Conservation (phyloP, 2,797 vertebrate species). For the Chelmon rostratus region DNA sequence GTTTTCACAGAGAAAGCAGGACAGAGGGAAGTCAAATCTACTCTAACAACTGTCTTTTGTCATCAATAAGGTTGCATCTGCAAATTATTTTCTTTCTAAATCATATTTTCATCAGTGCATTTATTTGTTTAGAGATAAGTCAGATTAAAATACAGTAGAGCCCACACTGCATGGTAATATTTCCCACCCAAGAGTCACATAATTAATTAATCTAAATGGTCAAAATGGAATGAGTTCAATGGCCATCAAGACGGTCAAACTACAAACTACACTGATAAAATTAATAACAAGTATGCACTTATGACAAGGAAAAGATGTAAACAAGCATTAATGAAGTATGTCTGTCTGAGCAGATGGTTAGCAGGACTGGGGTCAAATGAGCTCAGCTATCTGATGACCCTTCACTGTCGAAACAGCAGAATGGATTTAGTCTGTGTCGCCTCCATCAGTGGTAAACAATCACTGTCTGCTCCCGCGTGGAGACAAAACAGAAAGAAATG, state of each 20-base stretch:
- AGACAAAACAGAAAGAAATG: slow-evolving; percentile 18
- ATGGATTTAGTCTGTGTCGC: slow-evolving; percentile 26
- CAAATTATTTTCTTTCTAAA: too few species aligned
- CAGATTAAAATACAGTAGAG: too few species aligned
- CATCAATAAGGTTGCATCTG: background rate
- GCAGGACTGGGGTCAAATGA: slow-evolving; percentile 21
- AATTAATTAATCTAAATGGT: background rate
- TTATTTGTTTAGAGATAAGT: background rate
- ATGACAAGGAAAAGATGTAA: slow-evolving; percentile 24
- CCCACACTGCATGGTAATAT: background rate
- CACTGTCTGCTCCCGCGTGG: background rate
- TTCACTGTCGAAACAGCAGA: slow-evolving; percentile 23
- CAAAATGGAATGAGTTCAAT: background rate
- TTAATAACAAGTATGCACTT: background rate
- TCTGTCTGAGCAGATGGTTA: slow-evolving; percentile 41
- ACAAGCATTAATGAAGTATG: slow-evolving; percentile 10
- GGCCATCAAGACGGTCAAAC: background rate
- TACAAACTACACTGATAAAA: background rate
- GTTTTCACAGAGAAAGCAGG: slow-evolving; percentile 21
- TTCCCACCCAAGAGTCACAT: background rate
- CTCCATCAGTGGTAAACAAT: slow-evolving; percentile 17
- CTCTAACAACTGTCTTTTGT: slow-evolving; percentile 21
- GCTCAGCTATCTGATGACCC: slow-evolving; percentile 22
- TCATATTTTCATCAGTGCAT: too few species aligned
- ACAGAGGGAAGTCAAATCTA: slow-evolving; percentile 27